Conservation (phyloP, 2,888 invertebrate genomes). For the Petrophora chlorosata region DNA sequence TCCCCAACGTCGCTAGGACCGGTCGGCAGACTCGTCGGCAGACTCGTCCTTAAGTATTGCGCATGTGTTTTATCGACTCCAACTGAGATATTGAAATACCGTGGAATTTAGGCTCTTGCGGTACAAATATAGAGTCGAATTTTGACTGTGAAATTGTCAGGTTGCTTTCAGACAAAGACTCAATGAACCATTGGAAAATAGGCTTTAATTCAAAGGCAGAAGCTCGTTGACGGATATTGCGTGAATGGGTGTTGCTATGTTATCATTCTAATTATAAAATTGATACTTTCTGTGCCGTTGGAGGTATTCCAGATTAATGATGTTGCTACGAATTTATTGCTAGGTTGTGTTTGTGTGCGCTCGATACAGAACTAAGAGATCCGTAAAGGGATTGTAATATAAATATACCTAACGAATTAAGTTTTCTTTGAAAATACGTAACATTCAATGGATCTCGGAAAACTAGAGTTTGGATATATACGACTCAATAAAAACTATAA, state of each 20-base stretch:
- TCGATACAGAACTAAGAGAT: too few species aligned
- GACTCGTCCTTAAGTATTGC: constrained; percentile 10
- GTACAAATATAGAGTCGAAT: background rate
- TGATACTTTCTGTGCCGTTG: constrained; percentile 13
- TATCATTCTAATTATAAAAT: constrained; percentile 23
- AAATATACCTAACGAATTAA: too few species aligned
- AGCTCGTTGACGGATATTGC: background rate
- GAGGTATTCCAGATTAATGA: constrained; percentile 3
- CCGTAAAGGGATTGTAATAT: too few species aligned
- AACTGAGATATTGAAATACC: background rate
- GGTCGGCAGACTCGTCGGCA: constrained; percentile 1
- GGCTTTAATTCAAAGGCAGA: background rate
- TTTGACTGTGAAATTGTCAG: background rate
- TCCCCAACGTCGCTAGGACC: background rate
- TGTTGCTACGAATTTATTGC: constrained; percentile 1
- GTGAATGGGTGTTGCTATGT: constrained; percentile 8
- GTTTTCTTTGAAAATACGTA: too few species aligned
- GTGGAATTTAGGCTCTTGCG: background rate
- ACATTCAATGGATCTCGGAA: too few species aligned
- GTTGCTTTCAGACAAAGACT: constrained; percentile 21
- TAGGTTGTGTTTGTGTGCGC: background rate
- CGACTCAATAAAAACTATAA: too few species aligned
- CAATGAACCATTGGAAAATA: background rate
- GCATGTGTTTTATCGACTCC: constrained; percentile 29
- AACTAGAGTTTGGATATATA: too few species aligned